A percentile compares a stretch with the other conserved stretches of the same genome.
These are phyloP conservation scores for Mus caroli DNA, from an alignment of 2,797 vertebrate genomes.

Conservation along the genomic window DNA sequence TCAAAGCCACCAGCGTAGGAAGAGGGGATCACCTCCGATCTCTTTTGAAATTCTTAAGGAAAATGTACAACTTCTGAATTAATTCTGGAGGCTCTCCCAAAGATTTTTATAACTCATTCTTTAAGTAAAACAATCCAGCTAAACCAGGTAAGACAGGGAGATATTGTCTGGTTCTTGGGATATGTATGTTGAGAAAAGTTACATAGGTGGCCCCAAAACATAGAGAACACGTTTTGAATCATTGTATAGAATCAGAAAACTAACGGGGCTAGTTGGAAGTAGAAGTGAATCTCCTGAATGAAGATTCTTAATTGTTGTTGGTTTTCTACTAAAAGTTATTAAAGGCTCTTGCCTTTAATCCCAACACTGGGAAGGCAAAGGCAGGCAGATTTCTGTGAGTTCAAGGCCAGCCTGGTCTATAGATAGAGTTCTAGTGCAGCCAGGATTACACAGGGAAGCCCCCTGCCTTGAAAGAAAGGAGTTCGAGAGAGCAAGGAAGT, in stretches of 20 bases:
- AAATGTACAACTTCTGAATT: slow-evolving; percentile 40
- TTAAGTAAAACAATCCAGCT: slow-evolving; percentile 21
- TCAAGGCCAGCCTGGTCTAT: not conserved
- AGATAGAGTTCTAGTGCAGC: not conserved
- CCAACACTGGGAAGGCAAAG: not conserved
- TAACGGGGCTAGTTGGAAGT: not conserved
- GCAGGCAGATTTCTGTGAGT: not conserved
- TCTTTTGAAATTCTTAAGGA: slow-evolving; percentile 16
- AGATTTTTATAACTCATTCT: not conserved
- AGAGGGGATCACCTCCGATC: not conserved
- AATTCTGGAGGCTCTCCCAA: not conserved
- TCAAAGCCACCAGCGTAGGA: not conserved
- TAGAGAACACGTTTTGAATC: not conserved
- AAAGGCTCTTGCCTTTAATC: not conserved
- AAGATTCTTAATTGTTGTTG: not conserved
- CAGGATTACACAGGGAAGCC: not conserved
- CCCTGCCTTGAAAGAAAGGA: not conserved
- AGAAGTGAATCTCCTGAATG: not conserved
- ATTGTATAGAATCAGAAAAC: not conserved
- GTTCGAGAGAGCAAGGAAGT: not conserved
- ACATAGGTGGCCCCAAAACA: not conserved
- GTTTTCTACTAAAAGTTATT: not conserved
- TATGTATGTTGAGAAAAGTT: not conserved
- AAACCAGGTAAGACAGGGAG: not conserved
- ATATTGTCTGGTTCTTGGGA: slow-evolving; percentile 18